Evolutionary conservation across 2,888 invertebrate species (phyloP).

Genomic region (Hylaea fasciaria): DNA sequence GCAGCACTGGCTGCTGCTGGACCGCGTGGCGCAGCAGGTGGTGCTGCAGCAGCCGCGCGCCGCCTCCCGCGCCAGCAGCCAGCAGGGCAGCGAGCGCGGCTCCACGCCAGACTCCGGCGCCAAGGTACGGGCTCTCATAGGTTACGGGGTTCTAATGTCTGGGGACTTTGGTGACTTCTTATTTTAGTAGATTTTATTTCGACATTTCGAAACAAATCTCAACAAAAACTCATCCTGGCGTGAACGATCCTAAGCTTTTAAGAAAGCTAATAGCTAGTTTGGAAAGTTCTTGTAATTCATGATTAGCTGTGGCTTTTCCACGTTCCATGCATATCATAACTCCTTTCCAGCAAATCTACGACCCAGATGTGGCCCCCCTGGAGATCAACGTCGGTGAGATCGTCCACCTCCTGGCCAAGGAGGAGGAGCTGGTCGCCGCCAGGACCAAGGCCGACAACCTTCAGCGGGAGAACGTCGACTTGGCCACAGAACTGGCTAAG

Average conservation of each 20-base stretch:
- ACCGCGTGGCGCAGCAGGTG: constrained; percentile 97
- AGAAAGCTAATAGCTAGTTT: too few species aligned
- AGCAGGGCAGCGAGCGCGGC: constrained; percentile 66
- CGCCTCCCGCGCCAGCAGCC: constrained; percentile 69
- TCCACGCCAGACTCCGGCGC: constrained; percentile 55
- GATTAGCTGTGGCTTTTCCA: too few species aligned
- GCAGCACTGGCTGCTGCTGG: constrained; percentile 97
- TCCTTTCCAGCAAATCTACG: constrained; percentile 81
- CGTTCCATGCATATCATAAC: too few species aligned
- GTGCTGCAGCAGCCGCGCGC: constrained; percentile 89
- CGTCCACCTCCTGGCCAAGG: constrained; percentile 95
- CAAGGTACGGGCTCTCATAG: constrained; percentile 64
- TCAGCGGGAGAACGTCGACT: constrained; percentile 94
- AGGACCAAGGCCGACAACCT: constrained; percentile 94
- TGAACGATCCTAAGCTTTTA: too few species aligned
- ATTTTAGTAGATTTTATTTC: too few species aligned
- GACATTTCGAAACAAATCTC: too few species aligned
- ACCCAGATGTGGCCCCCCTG: constrained; percentile 94
- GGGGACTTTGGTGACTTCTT: too few species aligned
- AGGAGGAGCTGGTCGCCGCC: constrained; percentile 95
- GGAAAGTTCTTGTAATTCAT: too few species aligned
- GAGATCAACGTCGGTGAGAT: constrained; percentile 96
- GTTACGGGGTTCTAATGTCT: too few species aligned
- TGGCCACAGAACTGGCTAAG: constrained; percentile 93
- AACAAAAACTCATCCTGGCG: too few species aligned